These are phyloP conservation scores for Drosophila austrosaltans DNA, from an alignment of 2,888 invertebrate species.

Conservation along the genomic window DNA sequence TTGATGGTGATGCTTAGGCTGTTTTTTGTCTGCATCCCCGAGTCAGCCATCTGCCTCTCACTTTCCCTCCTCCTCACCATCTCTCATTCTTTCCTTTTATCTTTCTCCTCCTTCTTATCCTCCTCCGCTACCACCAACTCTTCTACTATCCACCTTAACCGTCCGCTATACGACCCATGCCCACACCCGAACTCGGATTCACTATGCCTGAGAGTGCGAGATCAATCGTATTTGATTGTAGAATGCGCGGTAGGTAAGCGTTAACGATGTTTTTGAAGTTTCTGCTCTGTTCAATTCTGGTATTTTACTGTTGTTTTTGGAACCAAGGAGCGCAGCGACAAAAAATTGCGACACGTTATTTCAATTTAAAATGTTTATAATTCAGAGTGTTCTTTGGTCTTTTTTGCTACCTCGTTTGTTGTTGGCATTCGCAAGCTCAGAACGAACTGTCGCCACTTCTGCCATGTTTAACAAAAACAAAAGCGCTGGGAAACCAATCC, in stretches of 20 bases:
- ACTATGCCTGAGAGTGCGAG: conserved; percentile 61
- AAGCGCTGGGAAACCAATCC: conserved; percentile 42
- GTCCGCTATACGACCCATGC: not conserved
- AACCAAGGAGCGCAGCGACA: conserved; percentile 64
- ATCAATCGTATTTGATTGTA: conserved; percentile 82
- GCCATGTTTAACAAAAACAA: conserved; percentile 49
- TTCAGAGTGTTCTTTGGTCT: conserved; percentile 67
- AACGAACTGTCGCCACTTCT: conserved; percentile 49
- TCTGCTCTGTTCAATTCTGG: conserved; percentile 39
- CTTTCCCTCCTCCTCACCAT: not conserved
- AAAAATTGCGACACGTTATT: conserved; percentile 80
- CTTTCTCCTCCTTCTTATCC: no score
- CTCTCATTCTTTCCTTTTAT: no score
- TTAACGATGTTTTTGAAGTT: conserved; percentile 79
- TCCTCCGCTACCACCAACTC: no score
- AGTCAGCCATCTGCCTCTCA: conserved; percentile 2
- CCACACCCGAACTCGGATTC: conserved; percentile 31
- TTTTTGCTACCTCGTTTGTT: conserved; percentile 50
- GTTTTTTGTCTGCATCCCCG: not conserved
- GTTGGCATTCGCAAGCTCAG: conserved; percentile 28
- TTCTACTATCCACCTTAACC: not conserved
- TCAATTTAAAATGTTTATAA: conserved; percentile 80
- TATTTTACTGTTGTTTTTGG: conserved; percentile 35
- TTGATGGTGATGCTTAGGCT: conserved; percentile 9
- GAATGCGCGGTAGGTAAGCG: conserved; percentile 82